Evolutionary conservation across 2,888 invertebrate genomes (phyloP).

Genomic region (Arge pagana): DNA sequence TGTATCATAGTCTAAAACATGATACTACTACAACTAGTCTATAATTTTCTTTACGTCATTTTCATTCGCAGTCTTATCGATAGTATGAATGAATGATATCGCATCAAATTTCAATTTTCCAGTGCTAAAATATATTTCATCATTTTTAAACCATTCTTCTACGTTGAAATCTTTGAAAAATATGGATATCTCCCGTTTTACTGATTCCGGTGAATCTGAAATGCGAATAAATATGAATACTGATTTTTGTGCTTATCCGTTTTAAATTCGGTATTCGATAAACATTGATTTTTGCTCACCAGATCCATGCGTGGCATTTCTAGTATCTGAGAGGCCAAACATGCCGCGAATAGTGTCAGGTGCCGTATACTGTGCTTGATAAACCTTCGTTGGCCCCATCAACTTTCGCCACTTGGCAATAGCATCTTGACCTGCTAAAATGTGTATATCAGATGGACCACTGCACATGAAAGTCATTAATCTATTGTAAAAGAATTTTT

Average conservation of each 20-base stretch:
- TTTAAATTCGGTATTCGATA: no score
- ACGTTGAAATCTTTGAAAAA: slow-evolving; percentile 84
- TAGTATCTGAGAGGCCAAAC: slow-evolving; percentile 90
- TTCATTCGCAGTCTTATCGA: slow-evolving; percentile 33
- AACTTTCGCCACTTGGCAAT: slow-evolving; percentile 80
- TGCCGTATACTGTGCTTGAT: slow-evolving; percentile 75
- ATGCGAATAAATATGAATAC: slow-evolving; percentile 35
- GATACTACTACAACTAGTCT: slow-evolving; percentile 26
- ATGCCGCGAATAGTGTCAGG: slow-evolving; percentile 80
- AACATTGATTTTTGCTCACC: no score
- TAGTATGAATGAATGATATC: slow-evolving; percentile 62
- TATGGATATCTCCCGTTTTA: slow-evolving; percentile 76
- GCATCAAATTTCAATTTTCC: slow-evolving; percentile 63
- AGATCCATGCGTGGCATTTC: slow-evolving; percentile 94
- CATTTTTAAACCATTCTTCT: slow-evolving; percentile 67
- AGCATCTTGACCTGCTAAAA: slow-evolving; percentile 77
- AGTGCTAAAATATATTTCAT: slow-evolving; percentile 58
- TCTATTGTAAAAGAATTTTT: slow-evolving; percentile 83
- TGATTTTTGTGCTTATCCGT: slow-evolving; percentile 3
- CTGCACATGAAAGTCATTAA: slow-evolving; percentile 83
- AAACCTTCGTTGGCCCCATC: slow-evolving; percentile 91
- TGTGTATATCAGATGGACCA: slow-evolving; percentile 81
- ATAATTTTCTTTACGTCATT: slow-evolving; percentile 18
- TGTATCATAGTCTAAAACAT: slow-evolving; percentile 17
- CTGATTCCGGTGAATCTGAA: slow-evolving; percentile 77